Evolutionary conservation across 2,113 vertebrate species (phyloP).

Genomic region (Elaphurus davidianus): DNA sequence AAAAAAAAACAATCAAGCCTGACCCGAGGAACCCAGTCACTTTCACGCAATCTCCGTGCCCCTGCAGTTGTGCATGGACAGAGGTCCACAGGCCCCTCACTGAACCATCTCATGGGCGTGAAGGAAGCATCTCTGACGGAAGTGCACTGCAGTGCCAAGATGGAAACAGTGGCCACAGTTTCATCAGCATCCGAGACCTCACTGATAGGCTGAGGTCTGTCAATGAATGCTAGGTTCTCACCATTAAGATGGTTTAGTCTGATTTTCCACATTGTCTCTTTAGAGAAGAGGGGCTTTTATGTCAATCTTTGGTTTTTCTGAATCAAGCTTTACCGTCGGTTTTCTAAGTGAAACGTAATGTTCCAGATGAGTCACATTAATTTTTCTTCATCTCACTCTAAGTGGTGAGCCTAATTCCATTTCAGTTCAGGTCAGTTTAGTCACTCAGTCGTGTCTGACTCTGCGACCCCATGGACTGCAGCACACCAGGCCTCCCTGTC

Average conservation of each 20-base stretch:
- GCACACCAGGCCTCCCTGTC: background rate
- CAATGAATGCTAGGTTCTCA: background rate
- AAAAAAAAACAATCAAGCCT: background rate
- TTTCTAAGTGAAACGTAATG: background rate
- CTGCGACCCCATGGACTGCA: accelerated
- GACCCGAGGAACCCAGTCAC: background rate
- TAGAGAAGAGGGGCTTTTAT: background rate
- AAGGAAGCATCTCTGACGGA: background rate
- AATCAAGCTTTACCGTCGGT: background rate
- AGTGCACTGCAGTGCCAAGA: background rate
- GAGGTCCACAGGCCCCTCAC: background rate
- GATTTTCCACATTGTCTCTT: background rate
- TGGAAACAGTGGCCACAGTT: accelerated
- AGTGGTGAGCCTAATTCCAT: background rate
- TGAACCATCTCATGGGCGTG: background rate
- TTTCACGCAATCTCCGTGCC: background rate
- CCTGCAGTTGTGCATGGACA: background rate
- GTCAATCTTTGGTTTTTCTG: background rate
- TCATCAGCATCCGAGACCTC: background rate
- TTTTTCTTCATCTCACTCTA: background rate
- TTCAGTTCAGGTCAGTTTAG: background rate
- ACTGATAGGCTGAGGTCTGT: background rate
- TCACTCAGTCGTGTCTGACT: background rate
- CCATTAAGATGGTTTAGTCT: background rate
- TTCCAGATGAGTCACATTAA: background rate